These are phyloP conservation scores for Halichondria panicea DNA, from an alignment of 37 sponge, comb jelly and placozoan genomes.

Conservation along the genomic window DNA sequence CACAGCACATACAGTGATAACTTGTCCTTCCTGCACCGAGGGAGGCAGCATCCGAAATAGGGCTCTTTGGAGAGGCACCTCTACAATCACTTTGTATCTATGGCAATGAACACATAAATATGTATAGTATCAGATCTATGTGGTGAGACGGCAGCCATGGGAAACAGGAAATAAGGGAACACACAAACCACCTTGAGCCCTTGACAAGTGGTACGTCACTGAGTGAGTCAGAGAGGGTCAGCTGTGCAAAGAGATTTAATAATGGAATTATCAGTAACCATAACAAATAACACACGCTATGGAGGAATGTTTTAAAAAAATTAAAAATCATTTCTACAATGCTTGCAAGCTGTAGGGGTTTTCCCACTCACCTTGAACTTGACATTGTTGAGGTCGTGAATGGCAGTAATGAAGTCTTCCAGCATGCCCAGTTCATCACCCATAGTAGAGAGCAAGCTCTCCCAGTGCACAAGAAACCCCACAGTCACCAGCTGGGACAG, in stretches of 20 bases:
- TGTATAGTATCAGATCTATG: too few relatives aligned
- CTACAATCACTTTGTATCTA: slow-evolving; percentile 68
- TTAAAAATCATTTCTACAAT: too few relatives aligned
- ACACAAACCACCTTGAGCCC: slow-evolving; percentile 22
- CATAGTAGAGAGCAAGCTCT: slow-evolving; percentile 84
- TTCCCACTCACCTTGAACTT: slow-evolving; percentile 37
- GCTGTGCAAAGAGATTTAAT: slow-evolving; percentile 2
- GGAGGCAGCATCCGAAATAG: slow-evolving; percentile 79
- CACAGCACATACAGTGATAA: slow-evolving; percentile 67
- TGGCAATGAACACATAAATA: neutral
- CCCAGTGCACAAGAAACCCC: slow-evolving; percentile 94
- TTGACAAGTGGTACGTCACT: slow-evolving; percentile 37
- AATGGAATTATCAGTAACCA: neutral
- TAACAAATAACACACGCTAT: neutral
- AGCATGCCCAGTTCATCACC: slow-evolving; percentile 92
- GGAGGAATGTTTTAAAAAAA: neutral
- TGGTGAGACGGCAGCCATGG: neutral
- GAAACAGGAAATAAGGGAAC: neutral
- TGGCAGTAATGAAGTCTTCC: slow-evolving; percentile 85
- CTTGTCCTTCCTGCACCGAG: slow-evolving; percentile 67
- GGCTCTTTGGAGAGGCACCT: slow-evolving; percentile 65
- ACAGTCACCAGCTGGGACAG: slow-evolving; percentile 63
- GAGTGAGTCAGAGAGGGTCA: slow-evolving; percentile 27
- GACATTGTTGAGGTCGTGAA: slow-evolving; percentile 69
- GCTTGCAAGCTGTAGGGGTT: neutral